Evolutionary conservation across 2,113 vertebrate species (phyloP), one percentile per base, ranked within the genome.

Genomic region (Taurulus bubalis): DNA sequence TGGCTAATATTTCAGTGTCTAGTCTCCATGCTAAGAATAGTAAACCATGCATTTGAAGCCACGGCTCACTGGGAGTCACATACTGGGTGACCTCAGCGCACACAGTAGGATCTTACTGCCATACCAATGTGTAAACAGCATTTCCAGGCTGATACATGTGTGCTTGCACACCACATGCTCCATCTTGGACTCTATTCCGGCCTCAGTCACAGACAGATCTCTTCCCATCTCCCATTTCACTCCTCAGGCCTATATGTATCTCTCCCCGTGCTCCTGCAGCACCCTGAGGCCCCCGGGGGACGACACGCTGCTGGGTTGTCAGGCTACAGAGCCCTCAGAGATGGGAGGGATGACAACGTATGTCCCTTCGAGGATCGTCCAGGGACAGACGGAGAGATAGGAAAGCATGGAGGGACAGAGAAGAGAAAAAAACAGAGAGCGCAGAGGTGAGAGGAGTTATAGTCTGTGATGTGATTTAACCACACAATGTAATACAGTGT

Each of bases 291-390:
- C 82, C 24, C 65, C 0, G 22, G 87, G 88, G 89, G 84, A 90
- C 88, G 80, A 78, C 75, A 22, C 58, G 69, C 88, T 88, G 87
- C 84, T 70, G 56, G 87, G 93, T 92, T 93, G 90, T 91, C 89
- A 94, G 85, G 90, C 77, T 80, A 75, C 75, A 40, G 55, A 85
- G 71, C 76, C 93, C 91, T 87, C 72, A 59, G 91, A 91, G 92
- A 91, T 71, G 53, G 86, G 64, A 89, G 72, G 75, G 87, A 86
- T 89, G 91, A 90, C 89, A 87, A 89, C 74, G 1, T 53, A 49
- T 6, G 81, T 75, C 62, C 87, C 85, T 80, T 81, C 6, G 2
- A 83, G 89, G 64, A 82, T 67, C 3, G 76, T 45, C 75, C 18
- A 47, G 60, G 80, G 84, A 88, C 66, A 85, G 78, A 71, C 38